Evolutionary conservation across 2,797 vertebrate genomes (phyloP).

Genomic region (Enteromius treurensis): DNA sequence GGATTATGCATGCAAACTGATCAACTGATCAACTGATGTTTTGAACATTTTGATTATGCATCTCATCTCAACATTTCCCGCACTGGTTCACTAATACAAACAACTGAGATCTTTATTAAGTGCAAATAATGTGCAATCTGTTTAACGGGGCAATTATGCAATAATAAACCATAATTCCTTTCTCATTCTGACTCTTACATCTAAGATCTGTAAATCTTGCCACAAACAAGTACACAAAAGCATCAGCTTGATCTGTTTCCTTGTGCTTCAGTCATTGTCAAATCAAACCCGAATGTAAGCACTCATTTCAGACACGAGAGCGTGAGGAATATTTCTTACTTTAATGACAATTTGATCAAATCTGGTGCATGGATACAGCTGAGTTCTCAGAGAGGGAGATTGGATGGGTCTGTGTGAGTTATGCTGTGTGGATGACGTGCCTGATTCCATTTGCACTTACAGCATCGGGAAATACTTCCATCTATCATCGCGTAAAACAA

Average conservation of each 20-base stretch:
- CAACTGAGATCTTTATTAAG: background rate
- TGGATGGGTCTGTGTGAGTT: slow-evolving; percentile 59
- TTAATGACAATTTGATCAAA: slow-evolving; percentile 44
- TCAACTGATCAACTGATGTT: background rate
- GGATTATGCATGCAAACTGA: background rate
- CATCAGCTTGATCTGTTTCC: background rate
- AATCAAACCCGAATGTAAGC: slow-evolving; percentile 25
- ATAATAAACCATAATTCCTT: background rate
- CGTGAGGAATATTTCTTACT: slow-evolving; percentile 18
- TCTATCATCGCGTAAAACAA: slow-evolving; percentile 70
- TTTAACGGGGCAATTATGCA: background rate
- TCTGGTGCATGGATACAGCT: slow-evolving; percentile 50
- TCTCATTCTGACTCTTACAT: background rate
- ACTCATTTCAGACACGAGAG: slow-evolving; percentile 36
- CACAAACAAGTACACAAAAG: background rate
- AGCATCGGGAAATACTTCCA: slow-evolving; percentile 62
- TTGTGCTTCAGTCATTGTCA: slow-evolving; percentile 33
- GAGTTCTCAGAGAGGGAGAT: slow-evolving; percentile 60
- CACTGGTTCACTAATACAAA: background rate
- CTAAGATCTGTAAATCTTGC: background rate
- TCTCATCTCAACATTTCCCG: background rate
- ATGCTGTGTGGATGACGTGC: slow-evolving; percentile 51
- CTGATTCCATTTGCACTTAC: slow-evolving; percentile 63
- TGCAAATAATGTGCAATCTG: background rate
- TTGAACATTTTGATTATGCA: background rate